Conservation (phyloP, 2,797 vertebrate genomes). For the Cryptoprocta ferox region DNA sequence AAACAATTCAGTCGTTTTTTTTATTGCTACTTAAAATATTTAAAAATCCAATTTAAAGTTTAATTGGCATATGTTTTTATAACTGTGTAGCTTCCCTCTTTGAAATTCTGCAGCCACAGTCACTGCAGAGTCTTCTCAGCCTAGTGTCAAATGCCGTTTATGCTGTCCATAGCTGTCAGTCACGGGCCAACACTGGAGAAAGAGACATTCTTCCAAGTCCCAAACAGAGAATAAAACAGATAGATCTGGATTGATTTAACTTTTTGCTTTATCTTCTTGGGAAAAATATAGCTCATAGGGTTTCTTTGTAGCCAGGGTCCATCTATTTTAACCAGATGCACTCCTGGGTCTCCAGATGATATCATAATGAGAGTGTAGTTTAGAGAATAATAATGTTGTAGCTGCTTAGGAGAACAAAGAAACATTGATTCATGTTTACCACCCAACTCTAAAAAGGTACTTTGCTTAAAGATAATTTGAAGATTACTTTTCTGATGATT, state of each 20-base stretch:
- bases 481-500: slow-evolving; percentile 46
- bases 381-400: background rate
- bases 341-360: slow-evolving; percentile 18
- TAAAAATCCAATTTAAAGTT: background rate
- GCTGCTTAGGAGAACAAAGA: slow-evolving; percentile 39
- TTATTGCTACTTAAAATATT: slow-evolving; percentile 44
- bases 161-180: background rate
- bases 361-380: background rate
- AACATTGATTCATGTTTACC: slow-evolving; percentile 6
- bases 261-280: slow-evolving; percentile 41
- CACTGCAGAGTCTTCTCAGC: background rate
- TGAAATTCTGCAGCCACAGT: slow-evolving; percentile 9
- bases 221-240: slow-evolving; percentile 40
- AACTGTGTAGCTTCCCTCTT: background rate
- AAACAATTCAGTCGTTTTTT: background rate
- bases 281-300: background rate
- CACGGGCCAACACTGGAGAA: background rate
- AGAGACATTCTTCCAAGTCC: slow-evolving; percentile 40
- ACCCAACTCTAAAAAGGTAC: background rate
- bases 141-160: slow-evolving; percentile 1
- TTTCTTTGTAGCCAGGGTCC: slow-evolving; percentile 5
- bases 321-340: slow-evolving; percentile 62
- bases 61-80: slow-evolving; percentile 35
- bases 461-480: background rate
- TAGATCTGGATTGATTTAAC: slow-evolving; percentile 61